Evolutionary conservation across 2,113 vertebrate genomes (phyloP).

Genomic region (Oceanodroma tethys): DNA sequence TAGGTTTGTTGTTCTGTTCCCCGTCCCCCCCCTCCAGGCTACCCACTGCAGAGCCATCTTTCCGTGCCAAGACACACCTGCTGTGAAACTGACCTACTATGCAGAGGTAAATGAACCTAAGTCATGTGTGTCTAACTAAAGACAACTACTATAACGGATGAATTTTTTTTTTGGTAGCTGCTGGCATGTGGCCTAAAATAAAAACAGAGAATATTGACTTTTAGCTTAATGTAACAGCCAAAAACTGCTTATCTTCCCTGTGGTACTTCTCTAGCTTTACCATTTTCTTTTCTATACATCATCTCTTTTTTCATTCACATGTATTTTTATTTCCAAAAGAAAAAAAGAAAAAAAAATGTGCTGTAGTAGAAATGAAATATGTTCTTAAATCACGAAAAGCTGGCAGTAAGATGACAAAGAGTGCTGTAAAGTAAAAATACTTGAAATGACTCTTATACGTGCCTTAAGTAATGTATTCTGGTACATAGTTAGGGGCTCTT

Average conservation of each 20-base stretch:
- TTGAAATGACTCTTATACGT: background rate
- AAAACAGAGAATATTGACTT: background rate
- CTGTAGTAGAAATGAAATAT: background rate
- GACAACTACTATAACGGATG: background rate
- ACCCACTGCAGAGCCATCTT: constrained; percentile 92
- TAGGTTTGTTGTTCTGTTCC: background rate
- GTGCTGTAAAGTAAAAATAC: background rate
- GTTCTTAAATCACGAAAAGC: background rate
- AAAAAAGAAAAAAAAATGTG: background rate
- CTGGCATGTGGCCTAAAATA: background rate
- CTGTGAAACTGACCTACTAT: constrained; percentile 92
- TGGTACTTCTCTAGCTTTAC: background rate
- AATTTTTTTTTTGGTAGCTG: background rate
- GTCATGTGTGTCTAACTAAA: background rate
- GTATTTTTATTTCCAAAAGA: background rate
- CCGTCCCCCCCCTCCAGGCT: constrained; percentile 69
- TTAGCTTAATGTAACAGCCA: background rate
- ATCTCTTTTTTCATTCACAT: background rate
- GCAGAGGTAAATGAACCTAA: constrained; percentile 81
- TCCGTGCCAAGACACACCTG: constrained; percentile 94
- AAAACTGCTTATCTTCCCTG: background rate
- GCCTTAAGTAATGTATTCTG: background rate
- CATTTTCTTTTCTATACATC: background rate
- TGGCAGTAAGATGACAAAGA: background rate
- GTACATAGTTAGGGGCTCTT: background rate